Evolutionary conservation across 2,888 invertebrate genomes (phyloP).

Genomic region (Rambutsinella grinnellia): DNA sequence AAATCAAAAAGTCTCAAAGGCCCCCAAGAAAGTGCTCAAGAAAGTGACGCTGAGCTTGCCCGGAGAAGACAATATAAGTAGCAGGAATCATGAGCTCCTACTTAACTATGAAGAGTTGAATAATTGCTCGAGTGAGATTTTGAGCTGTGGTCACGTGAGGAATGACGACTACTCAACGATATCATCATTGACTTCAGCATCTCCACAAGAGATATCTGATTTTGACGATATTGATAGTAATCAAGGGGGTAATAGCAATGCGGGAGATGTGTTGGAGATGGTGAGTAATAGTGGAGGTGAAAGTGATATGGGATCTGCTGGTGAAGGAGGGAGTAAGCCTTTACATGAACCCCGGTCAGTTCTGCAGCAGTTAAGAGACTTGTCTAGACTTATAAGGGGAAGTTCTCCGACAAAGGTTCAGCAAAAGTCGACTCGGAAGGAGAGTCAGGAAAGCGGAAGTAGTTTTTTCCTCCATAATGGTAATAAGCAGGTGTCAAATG

Average conservation of each 20-base stretch:
- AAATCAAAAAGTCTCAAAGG: neutral
- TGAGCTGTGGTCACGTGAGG: conserved; percentile 62
- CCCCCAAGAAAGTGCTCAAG: conserved; percentile 34
- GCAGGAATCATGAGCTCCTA: conserved; percentile 34
- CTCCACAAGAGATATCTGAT: conserved; percentile 50
- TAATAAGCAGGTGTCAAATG: neutral
- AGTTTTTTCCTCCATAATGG: conserved; percentile 25
- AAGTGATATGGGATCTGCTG: conserved; percentile 12
- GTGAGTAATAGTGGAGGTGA: conserved; percentile 27
- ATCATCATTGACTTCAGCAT: conserved; percentile 59
- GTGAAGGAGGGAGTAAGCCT: conserved; percentile 1
- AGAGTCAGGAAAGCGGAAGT: neutral
- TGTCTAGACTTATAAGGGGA: conserved; percentile 61
- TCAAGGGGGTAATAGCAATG: conserved; percentile 8
- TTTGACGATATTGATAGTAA: conserved; percentile 35
- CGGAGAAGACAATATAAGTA: conserved; percentile 13
- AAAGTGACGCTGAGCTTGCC: conserved; percentile 54
- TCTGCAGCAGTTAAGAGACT: conserved; percentile 61
- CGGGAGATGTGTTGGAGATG: conserved; percentile 14
- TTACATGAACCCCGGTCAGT: conserved; percentile 56
- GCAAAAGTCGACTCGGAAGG: neutral
- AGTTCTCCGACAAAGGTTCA: conserved; percentile 43
- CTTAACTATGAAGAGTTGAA: conserved; percentile 46
- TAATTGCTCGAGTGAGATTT: conserved; percentile 47
- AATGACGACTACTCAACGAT: conserved; percentile 63